Percentiles rank a stretch among this genome's conserved stretches.
Evolutionary conservation across 2,797 vertebrate species (phyloP).

Genomic region (Pseudomugil gertrudae): DNA sequence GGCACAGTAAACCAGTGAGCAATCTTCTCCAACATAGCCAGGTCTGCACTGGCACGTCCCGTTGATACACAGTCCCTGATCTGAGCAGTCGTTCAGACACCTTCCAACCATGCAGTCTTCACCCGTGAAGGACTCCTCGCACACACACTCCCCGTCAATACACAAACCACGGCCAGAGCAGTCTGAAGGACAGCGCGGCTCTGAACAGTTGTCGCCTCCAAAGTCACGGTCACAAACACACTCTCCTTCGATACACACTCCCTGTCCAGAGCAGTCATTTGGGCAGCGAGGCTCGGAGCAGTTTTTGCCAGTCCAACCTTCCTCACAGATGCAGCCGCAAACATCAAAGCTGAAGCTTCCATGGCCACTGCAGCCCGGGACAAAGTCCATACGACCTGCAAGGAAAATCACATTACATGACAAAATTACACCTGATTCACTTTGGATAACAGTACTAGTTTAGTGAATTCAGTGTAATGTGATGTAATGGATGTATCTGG

Average conservation of each 20-base stretch:
- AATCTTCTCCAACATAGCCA: slow-evolving; percentile 92
- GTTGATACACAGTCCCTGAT: slow-evolving; percentile 89
- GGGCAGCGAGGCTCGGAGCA: slow-evolving; percentile 93
- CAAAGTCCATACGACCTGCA: slow-evolving; percentile 90
- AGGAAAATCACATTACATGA: neutral
- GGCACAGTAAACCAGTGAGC: slow-evolving; percentile 87
- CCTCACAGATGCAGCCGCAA: slow-evolving; percentile 92
- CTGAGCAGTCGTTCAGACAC: slow-evolving; percentile 93
- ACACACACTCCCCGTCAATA: slow-evolving; percentile 93
- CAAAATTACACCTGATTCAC: neutral
- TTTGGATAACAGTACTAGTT: neutral
- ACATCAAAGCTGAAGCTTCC: slow-evolving; percentile 95
- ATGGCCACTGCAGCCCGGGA: slow-evolving; percentile 91
- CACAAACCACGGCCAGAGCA: slow-evolving; percentile 92
- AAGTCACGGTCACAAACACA: slow-evolving; percentile 94
- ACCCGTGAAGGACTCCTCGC: slow-evolving; percentile 91
- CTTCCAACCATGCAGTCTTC: slow-evolving; percentile 89
- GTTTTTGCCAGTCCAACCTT: slow-evolving; percentile 95
- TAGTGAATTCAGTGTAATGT: neutral
- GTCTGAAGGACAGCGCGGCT: slow-evolving; percentile 89
- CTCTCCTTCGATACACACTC: slow-evolving; percentile 91
- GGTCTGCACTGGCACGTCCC: slow-evolving; percentile 91
- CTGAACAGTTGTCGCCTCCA: slow-evolving; percentile 92
- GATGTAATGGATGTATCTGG: neutral
- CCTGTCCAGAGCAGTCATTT: slow-evolving; percentile 91